phyloP scores from a whole-genome alignment of 2,797 vertebrate species.

The Cyprinella venusta region DNA sequence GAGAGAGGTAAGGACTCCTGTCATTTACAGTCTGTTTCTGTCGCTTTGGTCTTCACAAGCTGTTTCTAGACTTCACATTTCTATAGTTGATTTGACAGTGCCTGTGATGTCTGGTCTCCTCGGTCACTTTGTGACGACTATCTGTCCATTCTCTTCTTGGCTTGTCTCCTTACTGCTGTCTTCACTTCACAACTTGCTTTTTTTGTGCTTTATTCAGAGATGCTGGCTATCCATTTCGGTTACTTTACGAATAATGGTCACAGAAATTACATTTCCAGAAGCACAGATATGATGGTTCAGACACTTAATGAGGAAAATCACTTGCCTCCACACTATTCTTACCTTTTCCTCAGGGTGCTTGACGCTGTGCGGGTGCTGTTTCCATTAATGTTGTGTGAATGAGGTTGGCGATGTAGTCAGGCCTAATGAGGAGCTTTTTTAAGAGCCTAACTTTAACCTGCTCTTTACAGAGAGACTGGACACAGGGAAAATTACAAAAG shows the following conservation, averaged over 20 bases:
- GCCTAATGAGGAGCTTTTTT: conserved; percentile 53
- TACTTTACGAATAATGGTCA: not conserved
- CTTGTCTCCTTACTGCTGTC: conserved; percentile 9
- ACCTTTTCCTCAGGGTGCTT: conserved; percentile 44
- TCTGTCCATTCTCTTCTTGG: conserved; percentile 6
- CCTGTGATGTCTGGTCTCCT: conserved; percentile 15
- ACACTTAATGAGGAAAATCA: conserved; percentile 36
- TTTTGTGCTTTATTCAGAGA: conserved; percentile 1
- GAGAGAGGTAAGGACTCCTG: conserved; percentile 84
- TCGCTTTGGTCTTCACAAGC: conserved; percentile 7
- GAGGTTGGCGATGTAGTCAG: conserved; percentile 28
- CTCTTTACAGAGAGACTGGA: conserved; percentile 8
- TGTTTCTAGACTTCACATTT: conserved; percentile 23
- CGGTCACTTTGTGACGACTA: conserved; percentile 16
- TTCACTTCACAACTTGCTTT: not conserved
- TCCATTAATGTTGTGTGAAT: conserved; percentile 39
- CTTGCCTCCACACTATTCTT: conserved; percentile 3
- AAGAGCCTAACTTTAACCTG: conserved; percentile 39
- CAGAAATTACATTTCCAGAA: not conserved
- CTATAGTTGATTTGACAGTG: not conserved
- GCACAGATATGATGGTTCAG: not conserved
- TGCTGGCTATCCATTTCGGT: conserved; percentile 6
- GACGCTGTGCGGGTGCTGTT: conserved; percentile 9
- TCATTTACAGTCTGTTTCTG: not conserved
- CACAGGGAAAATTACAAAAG: conserved; percentile 25